These are phyloP conservation scores for Rhadinocentrus ornatus DNA, from an alignment of 2,797 vertebrate species.

Conservation along the genomic window DNA sequence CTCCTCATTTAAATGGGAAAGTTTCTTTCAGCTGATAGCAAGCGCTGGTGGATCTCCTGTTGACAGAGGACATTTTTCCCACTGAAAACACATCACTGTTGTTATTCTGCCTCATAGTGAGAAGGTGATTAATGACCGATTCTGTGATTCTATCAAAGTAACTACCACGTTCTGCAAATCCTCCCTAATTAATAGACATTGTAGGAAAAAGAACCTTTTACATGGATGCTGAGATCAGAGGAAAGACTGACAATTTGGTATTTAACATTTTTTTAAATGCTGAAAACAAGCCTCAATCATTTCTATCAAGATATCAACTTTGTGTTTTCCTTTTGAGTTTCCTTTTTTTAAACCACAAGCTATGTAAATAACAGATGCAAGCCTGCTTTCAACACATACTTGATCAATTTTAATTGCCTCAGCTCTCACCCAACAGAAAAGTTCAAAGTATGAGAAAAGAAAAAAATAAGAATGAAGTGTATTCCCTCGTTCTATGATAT, in stretches of 20 bases:
- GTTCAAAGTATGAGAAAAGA: conserved; percentile 76
- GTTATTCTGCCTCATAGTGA: conserved; percentile 69
- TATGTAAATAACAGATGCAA: conserved; percentile 23
- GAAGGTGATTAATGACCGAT: conserved; percentile 84
- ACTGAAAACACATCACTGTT: conserved; percentile 73
- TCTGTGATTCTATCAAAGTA: conserved; percentile 80
- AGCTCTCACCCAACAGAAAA: conserved; percentile 69
- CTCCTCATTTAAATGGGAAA: conserved; percentile 85
- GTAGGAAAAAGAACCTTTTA: conserved; percentile 52
- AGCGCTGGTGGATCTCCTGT: conserved; percentile 76
- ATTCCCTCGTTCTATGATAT: conserved; percentile 87
- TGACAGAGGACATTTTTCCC: conserved; percentile 82
- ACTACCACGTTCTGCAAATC: conserved; percentile 73
- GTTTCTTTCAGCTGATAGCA: conserved; percentile 76
- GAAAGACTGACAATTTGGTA: conserved; percentile 41
- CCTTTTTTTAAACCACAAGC: conserved; percentile 28
- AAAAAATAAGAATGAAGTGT: conserved; percentile 85
- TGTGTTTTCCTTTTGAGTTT: conserved; percentile 33
- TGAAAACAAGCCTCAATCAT: conserved; percentile 55
- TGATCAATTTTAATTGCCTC: conserved; percentile 69
- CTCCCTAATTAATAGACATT: conserved; percentile 79
- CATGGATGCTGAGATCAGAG: conserved; percentile 53
- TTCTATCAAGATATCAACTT: conserved; percentile 43
- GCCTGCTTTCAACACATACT: conserved; percentile 33
- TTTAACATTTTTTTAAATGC: conserved; percentile 39